Percentiles rank a stretch among this genome's conserved stretches.
Conservation (phyloP, 2,797 vertebrate species). For the Melanotaenia nigrans region DNA sequence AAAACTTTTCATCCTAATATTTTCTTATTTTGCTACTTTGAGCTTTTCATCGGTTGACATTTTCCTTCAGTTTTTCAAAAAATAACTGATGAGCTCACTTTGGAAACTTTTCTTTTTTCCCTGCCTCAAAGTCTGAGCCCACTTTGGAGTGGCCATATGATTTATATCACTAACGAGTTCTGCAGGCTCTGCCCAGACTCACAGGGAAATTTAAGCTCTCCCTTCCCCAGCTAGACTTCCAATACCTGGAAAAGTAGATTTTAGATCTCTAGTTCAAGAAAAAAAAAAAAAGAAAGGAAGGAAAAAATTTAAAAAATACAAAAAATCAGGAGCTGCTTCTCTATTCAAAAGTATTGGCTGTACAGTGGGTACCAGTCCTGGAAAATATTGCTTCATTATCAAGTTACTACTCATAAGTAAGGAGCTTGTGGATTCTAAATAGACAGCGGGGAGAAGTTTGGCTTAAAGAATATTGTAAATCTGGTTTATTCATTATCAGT, state of each 20-base stretch:
- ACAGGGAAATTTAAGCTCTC: constrained; percentile 77
- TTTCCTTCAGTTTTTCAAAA: constrained; percentile 80
- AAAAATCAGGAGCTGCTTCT: constrained; percentile 44
- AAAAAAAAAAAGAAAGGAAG: constrained; percentile 40
- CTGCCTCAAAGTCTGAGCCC: constrained; percentile 82
- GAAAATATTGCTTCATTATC: constrained; percentile 78
- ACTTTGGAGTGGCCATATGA: constrained; percentile 81
- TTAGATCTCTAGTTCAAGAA: constrained; percentile 52
- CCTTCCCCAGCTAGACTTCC: constrained; percentile 70
- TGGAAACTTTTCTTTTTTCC: constrained; percentile 85
- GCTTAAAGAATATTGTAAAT: constrained; percentile 59
- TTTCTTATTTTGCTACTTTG: constrained; percentile 59
- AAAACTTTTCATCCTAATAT: constrained; percentile 25
- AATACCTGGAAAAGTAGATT: constrained; percentile 80
- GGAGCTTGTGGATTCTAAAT: constrained; percentile 62
- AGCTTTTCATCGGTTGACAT: constrained; percentile 66
- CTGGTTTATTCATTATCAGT: constrained; percentile 55
- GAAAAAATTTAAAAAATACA: not conserved
- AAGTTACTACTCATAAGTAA: constrained; percentile 48
- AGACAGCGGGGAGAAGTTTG: constrained; percentile 61
- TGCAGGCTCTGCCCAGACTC: constrained; percentile 81
- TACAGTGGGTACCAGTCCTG: constrained; percentile 62
- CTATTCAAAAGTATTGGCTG: constrained; percentile 67
- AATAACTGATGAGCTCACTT: constrained; percentile 87
- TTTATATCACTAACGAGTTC: constrained; percentile 86